Evolutionary conservation across 1,140 invertebrate genomes (phyloP).

Genomic region (Tribolium madens): DNA sequence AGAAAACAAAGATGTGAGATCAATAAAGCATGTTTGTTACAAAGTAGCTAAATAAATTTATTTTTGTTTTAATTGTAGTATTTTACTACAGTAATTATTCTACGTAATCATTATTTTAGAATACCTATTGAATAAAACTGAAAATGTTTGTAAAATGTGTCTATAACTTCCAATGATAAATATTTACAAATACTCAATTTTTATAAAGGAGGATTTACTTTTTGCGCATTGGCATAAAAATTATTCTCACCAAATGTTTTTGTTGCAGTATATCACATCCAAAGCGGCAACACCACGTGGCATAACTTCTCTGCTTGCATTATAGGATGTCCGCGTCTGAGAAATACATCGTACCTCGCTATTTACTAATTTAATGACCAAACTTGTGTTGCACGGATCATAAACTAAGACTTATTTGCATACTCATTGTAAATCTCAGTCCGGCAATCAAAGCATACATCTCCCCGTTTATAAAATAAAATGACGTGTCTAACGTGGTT

Average conservation of each 20-base stretch:
- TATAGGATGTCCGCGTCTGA: constrained; percentile 19
- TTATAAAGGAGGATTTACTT: too few species aligned
- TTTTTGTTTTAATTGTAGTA: background rate
- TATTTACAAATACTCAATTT: too few species aligned
- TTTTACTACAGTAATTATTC: background rate
- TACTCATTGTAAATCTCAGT: constrained; percentile 16
- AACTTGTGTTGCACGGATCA: constrained; percentile 17
- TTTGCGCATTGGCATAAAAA: too few species aligned
- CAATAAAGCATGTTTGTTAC: background rate
- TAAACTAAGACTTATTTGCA: constrained; percentile 19
- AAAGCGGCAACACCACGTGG: background rate
- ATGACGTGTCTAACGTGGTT: constrained; percentile 5
- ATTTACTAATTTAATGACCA: constrained; percentile 35
- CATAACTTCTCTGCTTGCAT: constrained; percentile 14
- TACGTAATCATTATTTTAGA: too few species aligned
- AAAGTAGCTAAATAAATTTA: background rate
- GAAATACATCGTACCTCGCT: constrained; percentile 7
- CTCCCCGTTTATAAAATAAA: constrained; percentile 1
- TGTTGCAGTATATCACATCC: background rate
- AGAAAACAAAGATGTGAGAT: background rate
- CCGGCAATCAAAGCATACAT: constrained; percentile 22
- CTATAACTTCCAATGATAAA: too few species aligned
- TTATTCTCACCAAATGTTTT: background rate
- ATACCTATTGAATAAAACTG: too few species aligned
- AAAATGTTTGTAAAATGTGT: too few species aligned